Conservation (phyloP, 2,113 vertebrate genomes). For the Perca flavescens region DNA sequence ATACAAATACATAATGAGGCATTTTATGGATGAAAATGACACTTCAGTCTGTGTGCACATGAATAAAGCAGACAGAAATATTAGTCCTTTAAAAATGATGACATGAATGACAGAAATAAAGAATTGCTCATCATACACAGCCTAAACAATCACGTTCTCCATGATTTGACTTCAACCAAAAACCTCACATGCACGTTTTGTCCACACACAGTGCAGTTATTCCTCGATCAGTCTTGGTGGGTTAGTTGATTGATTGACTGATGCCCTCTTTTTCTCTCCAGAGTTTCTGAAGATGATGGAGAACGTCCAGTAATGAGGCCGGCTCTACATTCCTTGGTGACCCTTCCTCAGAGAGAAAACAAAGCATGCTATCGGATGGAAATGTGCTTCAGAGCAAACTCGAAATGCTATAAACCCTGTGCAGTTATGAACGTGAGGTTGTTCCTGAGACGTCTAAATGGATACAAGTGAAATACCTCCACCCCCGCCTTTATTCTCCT, state of each 20-base stretch:
- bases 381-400: slow-evolving; percentile 1
- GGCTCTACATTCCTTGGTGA: slow-evolving; percentile 69
- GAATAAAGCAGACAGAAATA: too few species aligned
- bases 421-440: neutral
- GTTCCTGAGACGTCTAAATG: slow-evolving; percentile 15
- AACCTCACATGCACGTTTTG: neutral
- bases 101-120: neutral
- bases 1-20: neutral
- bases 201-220: too few species aligned
- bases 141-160: neutral
- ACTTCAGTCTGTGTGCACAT: neutral
- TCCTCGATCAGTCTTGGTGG: neutral
- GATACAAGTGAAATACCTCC: slow-evolving; percentile 8
- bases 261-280: slow-evolving; percentile 50
- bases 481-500: neutral
- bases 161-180: neutral
- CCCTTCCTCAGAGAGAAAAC: slow-evolving; percentile 8
- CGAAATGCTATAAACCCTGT: neutral
- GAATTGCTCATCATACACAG: neutral
- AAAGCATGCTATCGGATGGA: neutral
- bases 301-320: slow-evolving; percentile 79
- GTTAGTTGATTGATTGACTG: neutral
- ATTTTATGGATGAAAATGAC: neutral
- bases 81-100: neutral
- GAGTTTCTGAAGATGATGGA: slow-evolving; percentile 88